phyloP scores from a whole-genome alignment of 2,797 vertebrate genomes.

The Strix occidentalis region DNA sequence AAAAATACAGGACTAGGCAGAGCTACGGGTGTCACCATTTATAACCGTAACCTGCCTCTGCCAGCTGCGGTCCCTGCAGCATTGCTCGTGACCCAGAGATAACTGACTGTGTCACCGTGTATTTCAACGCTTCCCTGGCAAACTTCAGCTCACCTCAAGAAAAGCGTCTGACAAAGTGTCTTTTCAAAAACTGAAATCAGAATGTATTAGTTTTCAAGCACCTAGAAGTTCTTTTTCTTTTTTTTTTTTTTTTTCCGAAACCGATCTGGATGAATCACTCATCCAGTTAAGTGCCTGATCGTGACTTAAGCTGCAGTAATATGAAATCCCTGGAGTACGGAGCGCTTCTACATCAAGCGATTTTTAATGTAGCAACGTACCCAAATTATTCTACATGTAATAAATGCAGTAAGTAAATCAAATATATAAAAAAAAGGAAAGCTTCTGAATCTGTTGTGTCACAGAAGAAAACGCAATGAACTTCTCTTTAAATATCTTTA shows the following conservation, averaged over 20 bases:
- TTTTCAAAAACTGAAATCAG: not conserved
- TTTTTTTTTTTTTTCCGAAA: not conserved
- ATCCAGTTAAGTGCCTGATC: conserved; percentile 5
- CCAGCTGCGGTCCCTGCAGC: not conserved
- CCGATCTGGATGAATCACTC: conserved; percentile 29
- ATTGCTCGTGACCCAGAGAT: not conserved
- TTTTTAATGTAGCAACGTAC: conserved; percentile 3
- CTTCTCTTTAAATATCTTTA: conserved; percentile 13
- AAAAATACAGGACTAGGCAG: not conserved
- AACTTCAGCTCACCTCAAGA: not conserved
- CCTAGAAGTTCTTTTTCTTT: not conserved
- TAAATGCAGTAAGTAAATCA: conserved; percentile 31
- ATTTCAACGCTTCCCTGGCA: not conserved
- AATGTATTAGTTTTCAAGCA: not conserved
- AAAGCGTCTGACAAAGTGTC: not conserved
- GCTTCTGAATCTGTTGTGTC: not conserved
- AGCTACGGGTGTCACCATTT: not conserved
- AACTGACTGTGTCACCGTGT: accelerated
- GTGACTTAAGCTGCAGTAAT: conserved; percentile 49
- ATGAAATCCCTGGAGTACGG: conserved; percentile 23
- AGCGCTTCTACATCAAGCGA: not conserved
- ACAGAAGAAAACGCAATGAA: conserved; percentile 1
- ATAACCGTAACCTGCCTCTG: no score
- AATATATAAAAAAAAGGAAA: not conserved
- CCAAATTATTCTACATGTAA: not conserved